A percentile compares a stretch with the other conserved stretches of the same genome.
Evolutionary conservation across 2,113 vertebrate species (phyloP).

Genomic region (Antechinus stuartii): DNA sequence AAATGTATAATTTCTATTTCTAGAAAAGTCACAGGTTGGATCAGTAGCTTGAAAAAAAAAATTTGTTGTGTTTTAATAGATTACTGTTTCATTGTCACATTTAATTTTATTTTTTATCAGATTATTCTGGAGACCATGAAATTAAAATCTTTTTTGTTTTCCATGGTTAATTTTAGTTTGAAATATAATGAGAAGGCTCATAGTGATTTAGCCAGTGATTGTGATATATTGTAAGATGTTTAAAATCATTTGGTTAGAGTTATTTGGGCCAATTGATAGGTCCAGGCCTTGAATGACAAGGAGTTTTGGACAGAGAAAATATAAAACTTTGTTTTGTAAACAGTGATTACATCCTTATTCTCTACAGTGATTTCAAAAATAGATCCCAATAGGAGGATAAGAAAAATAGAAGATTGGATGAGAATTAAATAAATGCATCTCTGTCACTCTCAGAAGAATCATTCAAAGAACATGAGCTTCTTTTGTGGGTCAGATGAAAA

Average conservation of each 20-base stretch:
- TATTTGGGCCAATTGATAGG: background rate
- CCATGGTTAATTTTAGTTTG: background rate
- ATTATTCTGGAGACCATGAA: background rate
- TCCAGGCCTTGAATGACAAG: background rate
- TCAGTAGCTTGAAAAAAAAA: background rate
- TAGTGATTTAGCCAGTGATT: constrained; percentile 9
- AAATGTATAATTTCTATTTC: constrained; percentile 7
- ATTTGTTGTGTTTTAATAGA: constrained; percentile 8
- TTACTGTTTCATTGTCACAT: background rate
- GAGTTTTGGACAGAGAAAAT: constrained; percentile 11
- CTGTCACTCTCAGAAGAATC: background rate
- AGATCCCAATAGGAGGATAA: background rate
- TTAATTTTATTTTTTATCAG: background rate
- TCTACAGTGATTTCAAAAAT: background rate
- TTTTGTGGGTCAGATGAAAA: background rate
- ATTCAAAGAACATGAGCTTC: background rate
- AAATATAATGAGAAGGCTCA: constrained; percentile 34
- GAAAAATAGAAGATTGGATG: background rate
- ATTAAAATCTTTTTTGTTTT: background rate
- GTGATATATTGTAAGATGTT: background rate
- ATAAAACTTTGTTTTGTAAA: constrained; percentile 14
- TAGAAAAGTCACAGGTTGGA: constrained; percentile 19
- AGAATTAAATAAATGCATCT: constrained; percentile 10
- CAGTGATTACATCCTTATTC: background rate
- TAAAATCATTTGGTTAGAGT: background rate